phyloP scores from a whole-genome alignment of 2,797 vertebrate species.

The Xiphorhynchus erythropygius region DNA sequence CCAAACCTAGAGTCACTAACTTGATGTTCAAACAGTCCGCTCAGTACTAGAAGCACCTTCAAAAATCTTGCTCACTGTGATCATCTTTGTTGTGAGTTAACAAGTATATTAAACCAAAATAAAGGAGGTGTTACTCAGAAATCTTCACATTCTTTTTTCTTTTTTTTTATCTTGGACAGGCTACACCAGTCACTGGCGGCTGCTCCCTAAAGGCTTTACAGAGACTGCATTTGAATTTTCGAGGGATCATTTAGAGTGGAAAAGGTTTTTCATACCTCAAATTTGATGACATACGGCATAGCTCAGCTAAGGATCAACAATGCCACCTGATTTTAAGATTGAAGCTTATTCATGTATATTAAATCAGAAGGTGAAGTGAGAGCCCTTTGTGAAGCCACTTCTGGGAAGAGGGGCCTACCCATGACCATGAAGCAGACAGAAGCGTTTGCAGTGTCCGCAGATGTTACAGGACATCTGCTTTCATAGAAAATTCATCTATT shows the following conservation, averaged over 20 bases:
- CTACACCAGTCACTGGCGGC: not conserved
- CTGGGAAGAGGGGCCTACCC: not conserved
- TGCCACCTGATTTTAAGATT: not conserved
- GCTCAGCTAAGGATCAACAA: not conserved
- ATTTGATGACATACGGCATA: not conserved
- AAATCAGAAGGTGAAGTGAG: not conserved
- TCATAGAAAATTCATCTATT: not conserved
- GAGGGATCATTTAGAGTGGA: not conserved
- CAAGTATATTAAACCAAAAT: not conserved
- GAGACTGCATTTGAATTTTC: not conserved
- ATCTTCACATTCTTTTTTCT: not conserved
- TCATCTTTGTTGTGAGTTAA: not conserved
- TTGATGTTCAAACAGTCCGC: not conserved
- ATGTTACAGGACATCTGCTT: not conserved
- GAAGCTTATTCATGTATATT: accelerated
- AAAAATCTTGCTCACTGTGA: not conserved
- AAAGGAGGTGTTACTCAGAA: not conserved
- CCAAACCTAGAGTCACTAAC: not conserved
- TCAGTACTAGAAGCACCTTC: not conserved
- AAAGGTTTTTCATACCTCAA: not conserved
- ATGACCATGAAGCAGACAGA: not conserved
- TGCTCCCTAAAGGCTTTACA: not conserved
- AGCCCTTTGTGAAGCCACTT: not conserved
- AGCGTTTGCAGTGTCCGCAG: not conserved
- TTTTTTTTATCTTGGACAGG: not conserved